Evolutionary conservation across 2,797 vertebrate species (phyloP), one percentile per base, ranked within the genome.

Genomic region (Enteromius afrohamiltoni): DNA sequence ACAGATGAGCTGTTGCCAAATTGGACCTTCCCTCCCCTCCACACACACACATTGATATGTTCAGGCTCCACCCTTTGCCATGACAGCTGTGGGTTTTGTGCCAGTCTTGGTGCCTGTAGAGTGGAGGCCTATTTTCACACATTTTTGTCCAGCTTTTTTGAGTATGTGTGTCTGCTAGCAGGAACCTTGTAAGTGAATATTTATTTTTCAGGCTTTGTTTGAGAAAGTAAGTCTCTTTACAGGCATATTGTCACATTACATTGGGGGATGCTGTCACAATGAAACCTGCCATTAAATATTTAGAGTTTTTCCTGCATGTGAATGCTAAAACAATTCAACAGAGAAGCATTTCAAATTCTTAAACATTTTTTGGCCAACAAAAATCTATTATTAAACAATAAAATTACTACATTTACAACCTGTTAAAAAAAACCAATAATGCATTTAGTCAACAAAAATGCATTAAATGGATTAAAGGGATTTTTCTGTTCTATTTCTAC

Each of bases 21-120:
- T 79, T 83, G 67, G 29, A 83, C 29, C 75, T 68, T 23, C 47
- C 23, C n/a, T 55, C 65, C 49, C 3, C 69, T 69, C 7, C 73
- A 37, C 49, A 37, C 73, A 75, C 73, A 55, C 67, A 37, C 37
- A 21, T 3, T 49, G 69, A 58, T 74, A 60, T 75, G 31, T 83
- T 77, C 45, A 45, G 78, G 47, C 82, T 82, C 85, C 85, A 69
- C 81, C 82, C 51, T 37, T 69, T 64, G 80, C 45, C 34, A 45
- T 83, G 78, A 77, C 83, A 85, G 83, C 79, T 81, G 83, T 68
- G 83, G 62, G 55, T 79, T 67, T 31, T 14, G 40, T 74, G 71
- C n/a, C 64, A 79, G 77, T 71, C 74, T 65, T 79, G 81, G 73
- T 84, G 71, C 80, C 74, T 14, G n/a, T 85, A 77, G 79, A 80